A percentile compares a stretch with the other conserved stretches of the same genome.
Conservation (phyloP, 2,888 invertebrate species). For the Cephus rjabovi region DNA sequence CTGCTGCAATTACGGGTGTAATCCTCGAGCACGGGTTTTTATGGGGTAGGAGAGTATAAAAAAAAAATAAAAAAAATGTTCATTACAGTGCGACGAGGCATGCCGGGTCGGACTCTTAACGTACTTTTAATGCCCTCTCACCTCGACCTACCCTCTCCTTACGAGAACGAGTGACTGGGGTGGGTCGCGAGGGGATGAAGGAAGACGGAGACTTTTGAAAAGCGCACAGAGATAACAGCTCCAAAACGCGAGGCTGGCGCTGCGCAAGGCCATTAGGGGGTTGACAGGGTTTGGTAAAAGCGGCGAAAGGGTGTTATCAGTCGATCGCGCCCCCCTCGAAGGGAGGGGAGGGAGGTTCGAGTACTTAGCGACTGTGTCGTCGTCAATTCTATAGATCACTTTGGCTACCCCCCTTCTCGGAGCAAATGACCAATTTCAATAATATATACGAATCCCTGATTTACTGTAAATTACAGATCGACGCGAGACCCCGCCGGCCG, state of each 20-base stretch:
- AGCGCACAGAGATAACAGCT: neutral
- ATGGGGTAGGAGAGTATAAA: slow-evolving; percentile 5
- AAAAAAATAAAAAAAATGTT: slow-evolving; percentile 8
- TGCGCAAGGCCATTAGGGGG: neutral
- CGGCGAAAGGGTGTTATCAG: neutral
- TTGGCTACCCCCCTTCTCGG: neutral
- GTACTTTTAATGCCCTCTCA: slow-evolving; percentile 28
- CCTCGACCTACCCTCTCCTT: neutral
- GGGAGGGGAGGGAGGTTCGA: neutral
- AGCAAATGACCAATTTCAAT: neutral
- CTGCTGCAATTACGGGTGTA: neutral
- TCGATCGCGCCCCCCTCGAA: neutral
- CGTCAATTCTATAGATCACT: neutral
- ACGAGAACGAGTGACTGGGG: neutral
- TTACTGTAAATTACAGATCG: slow-evolving; percentile 2
- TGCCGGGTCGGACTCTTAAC: slow-evolving; percentile 18
- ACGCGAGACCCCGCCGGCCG: neutral
- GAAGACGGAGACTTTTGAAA: neutral
- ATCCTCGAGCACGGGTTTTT: neutral
- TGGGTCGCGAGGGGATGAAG: neutral
- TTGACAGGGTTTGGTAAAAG: neutral
- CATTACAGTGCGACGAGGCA: slow-evolving; percentile 21
- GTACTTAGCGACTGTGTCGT: neutral
- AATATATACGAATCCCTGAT: neutral
- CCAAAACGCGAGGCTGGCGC: neutral